Evolutionary conservation across 1,140 invertebrate genomes (phyloP).

Genomic region (Pteromalus puparum): DNA sequence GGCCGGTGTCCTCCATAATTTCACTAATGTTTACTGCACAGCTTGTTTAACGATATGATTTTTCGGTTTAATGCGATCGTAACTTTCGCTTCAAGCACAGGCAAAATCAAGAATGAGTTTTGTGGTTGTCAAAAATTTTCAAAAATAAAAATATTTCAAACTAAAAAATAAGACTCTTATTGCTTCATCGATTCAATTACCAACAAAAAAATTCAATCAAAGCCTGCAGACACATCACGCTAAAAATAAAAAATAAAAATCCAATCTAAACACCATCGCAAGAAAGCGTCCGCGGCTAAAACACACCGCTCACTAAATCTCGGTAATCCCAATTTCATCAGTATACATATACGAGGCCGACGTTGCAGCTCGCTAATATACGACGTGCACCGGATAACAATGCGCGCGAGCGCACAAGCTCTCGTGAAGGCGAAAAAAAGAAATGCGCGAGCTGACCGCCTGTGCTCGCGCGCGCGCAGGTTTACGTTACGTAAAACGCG

Average conservation of each 20-base stretch:
- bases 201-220: too few relatives aligned
- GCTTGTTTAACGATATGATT: background rate
- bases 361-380: slow-evolving; percentile 13
- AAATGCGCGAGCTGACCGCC: slow-evolving; percentile 13
- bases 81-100: background rate
- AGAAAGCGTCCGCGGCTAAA: background rate
- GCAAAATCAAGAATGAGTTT: background rate
- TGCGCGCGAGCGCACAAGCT: slow-evolving; percentile 51
- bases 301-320: background rate
- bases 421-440: slow-evolving; percentile 48
- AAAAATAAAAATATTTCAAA: background rate
- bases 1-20: background rate
- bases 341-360: background rate
- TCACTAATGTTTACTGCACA: background rate
- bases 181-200: too few relatives aligned
- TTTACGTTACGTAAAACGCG: slow-evolving; percentile 16
- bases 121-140: background rate
- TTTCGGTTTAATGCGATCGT: background rate
- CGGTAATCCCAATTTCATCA: slow-evolving; percentile 18
- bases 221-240: too few relatives aligned
- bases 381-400: slow-evolving; percentile 12
- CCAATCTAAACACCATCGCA: background rate
- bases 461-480: too few relatives aligned
- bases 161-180: too few relatives aligned
- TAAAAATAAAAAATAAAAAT: background rate